Base-by-base conservation (phyloP, 2,888 invertebrate genomes). In the Rhingia campestris region DNA sequence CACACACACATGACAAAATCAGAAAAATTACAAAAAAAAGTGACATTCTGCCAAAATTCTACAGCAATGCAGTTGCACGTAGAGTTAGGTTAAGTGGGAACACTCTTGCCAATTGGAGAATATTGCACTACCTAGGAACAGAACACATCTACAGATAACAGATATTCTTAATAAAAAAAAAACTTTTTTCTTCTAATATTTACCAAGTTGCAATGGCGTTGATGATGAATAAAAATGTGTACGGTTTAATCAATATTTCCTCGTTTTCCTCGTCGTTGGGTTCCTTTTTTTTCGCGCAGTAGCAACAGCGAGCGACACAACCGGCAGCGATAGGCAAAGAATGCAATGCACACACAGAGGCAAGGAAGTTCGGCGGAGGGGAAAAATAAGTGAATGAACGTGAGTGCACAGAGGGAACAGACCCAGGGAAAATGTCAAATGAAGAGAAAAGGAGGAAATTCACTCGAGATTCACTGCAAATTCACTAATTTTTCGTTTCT, bases 201-300 rank as follows among this genome's bases (percentile, higher is more conserved):
- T 84, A 84, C 84, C 84, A 64, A 84, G 74, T 80, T 80, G 80
- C 84, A 84, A 80, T 80, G 80, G 84, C 82, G 81, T 67, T 84
- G 79, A 72, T 54, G 64, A 73, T 63, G 72, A 73, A 56, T 53
- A 73, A 70, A 74, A 63, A 67, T 80, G 74, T 80, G 53, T 61
- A 73, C 84, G 74, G 80, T 80, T 84, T 75, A 84, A 84, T 84
- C 84, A 84, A 84, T 84, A 84, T 66, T 61, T 74, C 64, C 66
- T 32, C 41, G 45, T 75, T 63, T 43, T 53, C 32, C 7, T 51
- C 6, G 12, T 58, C n/a, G 33, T 63, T 37, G 22, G 22, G 2
- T 22, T 22, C 22, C 22, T 66, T 43, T 64, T 56, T 61, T 74
- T 84, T 80, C 84, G 84, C 84, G 84, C 84, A 84, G 84, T 70